A percentile compares a stretch with the other conserved stretches of the same genome.
phyloP scores from a whole-genome alignment of 2,113 vertebrate species.

The Cyanistes caeruleus region DNA sequence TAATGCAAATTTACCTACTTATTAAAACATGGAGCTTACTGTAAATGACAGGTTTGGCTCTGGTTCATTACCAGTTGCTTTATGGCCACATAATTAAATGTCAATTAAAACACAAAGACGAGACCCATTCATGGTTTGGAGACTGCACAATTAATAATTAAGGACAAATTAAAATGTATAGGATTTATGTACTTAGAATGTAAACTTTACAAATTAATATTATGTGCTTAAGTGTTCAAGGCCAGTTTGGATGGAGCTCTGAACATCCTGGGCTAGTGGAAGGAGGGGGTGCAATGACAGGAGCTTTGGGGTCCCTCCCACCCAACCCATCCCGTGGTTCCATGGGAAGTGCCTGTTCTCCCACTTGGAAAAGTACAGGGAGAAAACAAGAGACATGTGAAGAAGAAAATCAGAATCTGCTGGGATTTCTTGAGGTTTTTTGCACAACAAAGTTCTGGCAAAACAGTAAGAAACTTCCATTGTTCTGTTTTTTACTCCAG shows the following conservation, averaged over 20 bases:
- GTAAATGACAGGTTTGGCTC: constrained; percentile 4
- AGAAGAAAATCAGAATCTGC: background rate
- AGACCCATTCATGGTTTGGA: background rate
- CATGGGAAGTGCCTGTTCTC: background rate
- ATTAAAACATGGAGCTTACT: background rate
- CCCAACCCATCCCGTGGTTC: background rate
- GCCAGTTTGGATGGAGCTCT: background rate
- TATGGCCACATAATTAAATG: background rate
- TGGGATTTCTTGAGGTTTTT: constrained; percentile 14
- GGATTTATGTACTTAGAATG: background rate
- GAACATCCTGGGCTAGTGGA: background rate
- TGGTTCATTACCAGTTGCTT: background rate
- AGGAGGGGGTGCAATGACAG: background rate
- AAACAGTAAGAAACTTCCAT: background rate
- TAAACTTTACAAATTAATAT: background rate
- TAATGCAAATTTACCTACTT: background rate
- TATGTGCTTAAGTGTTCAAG: background rate
- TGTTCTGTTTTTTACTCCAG: background rate
- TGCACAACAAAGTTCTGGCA: background rate
- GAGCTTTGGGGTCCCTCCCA: background rate
- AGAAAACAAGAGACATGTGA: background rate
- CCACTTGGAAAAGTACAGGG: background rate
- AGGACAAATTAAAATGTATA: background rate
- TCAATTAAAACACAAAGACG: background rate
- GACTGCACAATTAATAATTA: background rate